Base-by-base conservation (phyloP, 1,140 invertebrate species). In the Chironomus striatipennis region DNA sequence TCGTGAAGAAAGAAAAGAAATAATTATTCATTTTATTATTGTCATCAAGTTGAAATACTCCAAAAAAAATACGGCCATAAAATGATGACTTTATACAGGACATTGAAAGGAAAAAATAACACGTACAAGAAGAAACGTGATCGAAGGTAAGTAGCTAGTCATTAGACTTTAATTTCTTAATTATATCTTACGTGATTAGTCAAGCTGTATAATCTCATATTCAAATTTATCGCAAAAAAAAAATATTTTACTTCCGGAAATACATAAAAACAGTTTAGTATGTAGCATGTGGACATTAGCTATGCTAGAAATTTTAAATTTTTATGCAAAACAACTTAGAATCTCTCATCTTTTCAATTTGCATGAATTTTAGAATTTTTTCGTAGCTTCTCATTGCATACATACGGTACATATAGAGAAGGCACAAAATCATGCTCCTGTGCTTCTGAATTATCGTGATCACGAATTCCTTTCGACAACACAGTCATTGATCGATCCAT, bases 11-110 rank as follows among this genome's bases (percentile, higher is more conserved):
- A 34, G 24, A 34, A 34, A 34, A 34, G 5, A 34, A 34, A 34
- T 2, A 34, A 34, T 34, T 34, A 34, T 34, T 34, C 24, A 34
- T 34, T 34, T 1, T 34, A 5, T 34, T 34, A 34, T 34, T 34
- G 24, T 34, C 24, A 34, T 34, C 24, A 34, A 34, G 24, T 34
- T 34, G 1, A 34, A 2, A 34, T n/a, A 47, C 15, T 10, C 2
- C 8, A 47, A 47, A 47, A 47, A 9, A 47, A 34, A 34, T 2
- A 34, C 24, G 24, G 24, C 24, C 24, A 57, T 15, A 57, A 57
- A 57, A 57, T 57, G 47, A 57, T 57, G 47, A 57, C 47, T n/a
- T 57, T 57, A 57, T 57, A 57, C n/a, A 57, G 47, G 47, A 57
- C 47, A 57, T 57, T 57, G 12, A 57, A 57, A 15, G 47, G 47